These are phyloP conservation scores for Accipiter cooperii DNA, from an alignment of 2,113 vertebrate genomes.

Conservation along the genomic window DNA sequence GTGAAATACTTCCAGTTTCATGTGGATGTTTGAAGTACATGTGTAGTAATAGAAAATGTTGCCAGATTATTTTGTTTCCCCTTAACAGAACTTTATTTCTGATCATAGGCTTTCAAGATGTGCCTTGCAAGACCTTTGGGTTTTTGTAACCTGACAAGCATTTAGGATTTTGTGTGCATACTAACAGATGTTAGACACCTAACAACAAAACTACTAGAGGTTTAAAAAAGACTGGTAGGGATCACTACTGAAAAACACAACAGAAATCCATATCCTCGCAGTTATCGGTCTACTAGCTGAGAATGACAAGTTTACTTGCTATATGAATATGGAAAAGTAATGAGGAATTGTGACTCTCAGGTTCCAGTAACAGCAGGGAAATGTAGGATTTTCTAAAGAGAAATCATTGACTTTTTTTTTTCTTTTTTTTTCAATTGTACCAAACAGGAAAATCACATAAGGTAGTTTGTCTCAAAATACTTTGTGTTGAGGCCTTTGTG, in stretches of 20 bases:
- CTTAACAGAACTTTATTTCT: background rate
- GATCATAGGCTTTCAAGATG: background rate
- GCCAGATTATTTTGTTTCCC: background rate
- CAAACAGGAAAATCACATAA: background rate
- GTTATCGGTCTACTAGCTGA: background rate
- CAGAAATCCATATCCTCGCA: fast-evolving
- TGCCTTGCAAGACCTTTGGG: background rate
- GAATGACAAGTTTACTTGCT: background rate
- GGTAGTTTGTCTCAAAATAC: background rate
- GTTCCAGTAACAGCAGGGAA: background rate
- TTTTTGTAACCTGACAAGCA: background rate
- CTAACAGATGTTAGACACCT: background rate
- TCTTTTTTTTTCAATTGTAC: background rate
- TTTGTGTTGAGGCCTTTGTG: background rate
- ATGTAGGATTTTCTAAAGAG: background rate
- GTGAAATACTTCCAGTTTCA: background rate
- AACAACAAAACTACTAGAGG: background rate
- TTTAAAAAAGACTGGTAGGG: background rate
- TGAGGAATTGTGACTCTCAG: fast-evolving
- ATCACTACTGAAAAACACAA: background rate
- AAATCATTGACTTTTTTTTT: background rate
- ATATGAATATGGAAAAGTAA: background rate
- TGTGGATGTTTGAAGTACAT: background rate
- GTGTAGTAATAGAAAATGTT: background rate
- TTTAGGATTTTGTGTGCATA: background rate